These are phyloP conservation scores for Odontomachus brunneus DNA, from an alignment of 1,140 invertebrate species.

Conservation along the genomic window DNA sequence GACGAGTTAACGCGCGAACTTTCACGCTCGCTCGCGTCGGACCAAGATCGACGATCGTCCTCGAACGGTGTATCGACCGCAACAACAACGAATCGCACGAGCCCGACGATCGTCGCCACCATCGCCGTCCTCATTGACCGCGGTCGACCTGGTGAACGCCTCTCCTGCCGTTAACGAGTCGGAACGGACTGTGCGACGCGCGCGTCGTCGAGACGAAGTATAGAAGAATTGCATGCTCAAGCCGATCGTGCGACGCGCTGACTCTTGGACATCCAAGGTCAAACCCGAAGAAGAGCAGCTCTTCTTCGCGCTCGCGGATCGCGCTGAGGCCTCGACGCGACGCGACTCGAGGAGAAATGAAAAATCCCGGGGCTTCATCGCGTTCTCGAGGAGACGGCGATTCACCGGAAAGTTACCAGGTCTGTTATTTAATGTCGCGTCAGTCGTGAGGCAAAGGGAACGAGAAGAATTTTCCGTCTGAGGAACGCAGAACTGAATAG, in stretches of 20 bases:
- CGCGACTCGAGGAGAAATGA: neutral
- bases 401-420: conserved; percentile 2
- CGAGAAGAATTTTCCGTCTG: too few relatives aligned
- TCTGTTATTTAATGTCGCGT: neutral
- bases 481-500: too few relatives aligned
- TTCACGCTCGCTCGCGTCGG: conserved; percentile 12
- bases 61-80: conserved; percentile 9
- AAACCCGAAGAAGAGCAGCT: neutral
- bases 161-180: conserved; percentile 9
- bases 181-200: neutral
- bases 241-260: neutral
- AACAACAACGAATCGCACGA: conserved; percentile 1
- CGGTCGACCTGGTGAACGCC: neutral
- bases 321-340: neutral
- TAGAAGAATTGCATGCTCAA: conserved; percentile 22
- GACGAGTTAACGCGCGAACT: conserved; percentile 57
- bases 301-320: neutral
- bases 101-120: conserved; percentile 4
- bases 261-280: conserved; percentile 67
- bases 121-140: neutral
- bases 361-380: neutral
- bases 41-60: conserved; percentile 25
- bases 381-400: neutral
- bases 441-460: neutral
- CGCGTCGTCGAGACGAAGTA: neutral